phyloP scores from a whole-genome alignment of 2,888 invertebrate genomes.

The Stramonita haemastoma region DNA sequence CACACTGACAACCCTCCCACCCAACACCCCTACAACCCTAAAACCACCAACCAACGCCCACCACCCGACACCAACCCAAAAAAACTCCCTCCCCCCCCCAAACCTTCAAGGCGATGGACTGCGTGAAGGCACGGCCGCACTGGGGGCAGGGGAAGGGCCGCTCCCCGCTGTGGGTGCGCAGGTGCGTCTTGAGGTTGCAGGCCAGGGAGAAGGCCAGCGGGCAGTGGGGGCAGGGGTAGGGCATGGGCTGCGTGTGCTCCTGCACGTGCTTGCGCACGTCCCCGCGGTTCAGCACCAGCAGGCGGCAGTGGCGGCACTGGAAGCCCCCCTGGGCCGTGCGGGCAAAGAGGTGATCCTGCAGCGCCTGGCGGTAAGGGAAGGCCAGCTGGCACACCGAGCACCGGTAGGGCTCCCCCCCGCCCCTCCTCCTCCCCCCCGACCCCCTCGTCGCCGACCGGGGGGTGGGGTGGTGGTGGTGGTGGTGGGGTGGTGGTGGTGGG shows the following conservation, averaged over 20 bases:
- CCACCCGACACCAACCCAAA: not conserved
- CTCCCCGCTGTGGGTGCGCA: constrained; percentile 46
- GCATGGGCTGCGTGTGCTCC: constrained; percentile 27
- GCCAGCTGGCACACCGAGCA: constrained; percentile 23
- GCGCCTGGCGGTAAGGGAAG: constrained; percentile 21
- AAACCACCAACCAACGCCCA: not conserved
- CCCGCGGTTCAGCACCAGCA: constrained; percentile 14
- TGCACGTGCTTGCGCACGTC: constrained; percentile 23
- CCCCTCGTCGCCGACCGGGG: not conserved
- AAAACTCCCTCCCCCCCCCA: not conserved
- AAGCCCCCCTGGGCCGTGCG: not conserved
- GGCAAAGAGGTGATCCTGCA: constrained; percentile 19
- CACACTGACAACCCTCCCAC: too few species aligned
- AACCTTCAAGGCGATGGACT: constrained; percentile 40
- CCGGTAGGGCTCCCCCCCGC: not conserved
- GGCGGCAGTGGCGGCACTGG: constrained; percentile 25
- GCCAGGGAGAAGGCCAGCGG: constrained; percentile 38
- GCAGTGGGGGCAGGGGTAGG: constrained; percentile 32
- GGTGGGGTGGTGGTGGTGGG: too few species aligned
- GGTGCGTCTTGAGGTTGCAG: constrained; percentile 39
- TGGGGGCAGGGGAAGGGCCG: constrained; percentile 31
- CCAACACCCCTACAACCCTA: not conserved
- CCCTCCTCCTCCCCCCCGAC: not conserved
- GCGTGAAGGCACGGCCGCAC: constrained; percentile 36
- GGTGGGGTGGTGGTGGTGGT: not conserved